A percentile compares a stretch with the other conserved stretches of the same genome.
phyloP scores from a whole-genome alignment of 2,888 invertebrate species.

The Ernsta delagoae region DNA sequence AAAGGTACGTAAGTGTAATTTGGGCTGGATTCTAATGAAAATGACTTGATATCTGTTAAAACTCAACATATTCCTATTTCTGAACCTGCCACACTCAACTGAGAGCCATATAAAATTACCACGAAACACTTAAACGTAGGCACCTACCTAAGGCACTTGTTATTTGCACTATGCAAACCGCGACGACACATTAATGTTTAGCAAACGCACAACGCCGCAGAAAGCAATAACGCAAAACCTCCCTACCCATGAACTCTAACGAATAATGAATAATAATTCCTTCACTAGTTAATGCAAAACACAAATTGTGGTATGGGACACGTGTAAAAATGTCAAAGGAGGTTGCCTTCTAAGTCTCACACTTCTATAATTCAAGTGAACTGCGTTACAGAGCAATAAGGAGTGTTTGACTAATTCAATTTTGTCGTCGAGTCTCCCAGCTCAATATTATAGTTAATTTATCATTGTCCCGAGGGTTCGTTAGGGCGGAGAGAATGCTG shows the following conservation, averaged over 20 bases:
- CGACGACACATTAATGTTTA: slow-evolving; percentile 70
- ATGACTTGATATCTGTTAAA: neutral
- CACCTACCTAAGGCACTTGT: slow-evolving; percentile 14
- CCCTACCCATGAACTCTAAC: slow-evolving; percentile 53
- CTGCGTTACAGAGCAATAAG: slow-evolving; percentile 47
- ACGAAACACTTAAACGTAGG: slow-evolving; percentile 62
- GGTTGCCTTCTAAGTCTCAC: slow-evolving; percentile 39
- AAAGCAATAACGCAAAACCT: slow-evolving; percentile 60
- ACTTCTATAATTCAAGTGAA: slow-evolving; percentile 58
- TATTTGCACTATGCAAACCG: slow-evolving; percentile 60
- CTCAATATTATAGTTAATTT: slow-evolving; percentile 75
- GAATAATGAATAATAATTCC: slow-evolving; percentile 73
- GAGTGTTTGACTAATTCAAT: slow-evolving; percentile 67
- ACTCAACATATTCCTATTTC: neutral
- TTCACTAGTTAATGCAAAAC: slow-evolving; percentile 64
- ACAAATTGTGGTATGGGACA: slow-evolving; percentile 48
- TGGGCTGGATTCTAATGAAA: no score
- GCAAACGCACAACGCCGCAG: slow-evolving; percentile 66
- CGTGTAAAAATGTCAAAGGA: slow-evolving; percentile 53
- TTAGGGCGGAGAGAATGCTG: slow-evolving; percentile 44
- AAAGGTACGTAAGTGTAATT: no score
- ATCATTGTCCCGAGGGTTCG: slow-evolving; percentile 58
- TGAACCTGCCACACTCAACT: no score
- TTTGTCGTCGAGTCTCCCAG: slow-evolving; percentile 53
- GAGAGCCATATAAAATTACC: slow-evolving; percentile 45